A percentile compares a stretch with the other conserved stretches of the same genome.
These are phyloP conservation scores for Syrista parreyssii DNA, from an alignment of 2,888 invertebrate genomes.

Conservation along the genomic window DNA sequence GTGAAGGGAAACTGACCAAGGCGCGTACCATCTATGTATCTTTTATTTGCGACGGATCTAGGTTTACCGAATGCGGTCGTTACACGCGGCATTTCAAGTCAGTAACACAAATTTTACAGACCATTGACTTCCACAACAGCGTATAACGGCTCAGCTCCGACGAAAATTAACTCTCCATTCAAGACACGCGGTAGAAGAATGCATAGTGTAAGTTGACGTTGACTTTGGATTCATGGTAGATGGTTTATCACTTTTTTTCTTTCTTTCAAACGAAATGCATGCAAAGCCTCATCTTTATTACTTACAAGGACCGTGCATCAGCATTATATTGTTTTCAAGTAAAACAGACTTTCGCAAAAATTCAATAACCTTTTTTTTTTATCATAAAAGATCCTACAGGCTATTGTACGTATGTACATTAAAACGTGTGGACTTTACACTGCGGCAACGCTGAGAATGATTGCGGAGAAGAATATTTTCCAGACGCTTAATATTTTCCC, in stretches of 20 bases:
- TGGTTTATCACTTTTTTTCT: background rate
- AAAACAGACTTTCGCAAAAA: background rate
- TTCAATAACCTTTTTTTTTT: background rate
- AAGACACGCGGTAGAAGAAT: background rate
- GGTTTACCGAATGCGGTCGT: background rate
- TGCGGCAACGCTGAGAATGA: background rate
- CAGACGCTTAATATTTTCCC: background rate
- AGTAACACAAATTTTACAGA: background rate
- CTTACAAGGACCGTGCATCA: background rate
- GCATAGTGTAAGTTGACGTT: background rate
- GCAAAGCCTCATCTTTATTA: background rate
- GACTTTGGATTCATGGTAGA: background rate
- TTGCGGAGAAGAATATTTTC: background rate
- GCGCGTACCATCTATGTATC: background rate
- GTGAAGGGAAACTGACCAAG: background rate
- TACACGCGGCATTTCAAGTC: background rate
- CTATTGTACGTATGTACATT: background rate
- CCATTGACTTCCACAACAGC: background rate
- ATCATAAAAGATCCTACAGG: background rate
- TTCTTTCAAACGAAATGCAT: background rate
- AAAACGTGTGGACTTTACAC: background rate
- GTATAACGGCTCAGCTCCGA: background rate
- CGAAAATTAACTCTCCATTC: background rate
- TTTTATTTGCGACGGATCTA: background rate
- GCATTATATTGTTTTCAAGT: background rate